A percentile compares a stretch with the other conserved stretches of the same genome.
Evolutionary conservation across 2,888 invertebrate species (phyloP).

Genomic region (Andricus quercusramuli): DNA sequence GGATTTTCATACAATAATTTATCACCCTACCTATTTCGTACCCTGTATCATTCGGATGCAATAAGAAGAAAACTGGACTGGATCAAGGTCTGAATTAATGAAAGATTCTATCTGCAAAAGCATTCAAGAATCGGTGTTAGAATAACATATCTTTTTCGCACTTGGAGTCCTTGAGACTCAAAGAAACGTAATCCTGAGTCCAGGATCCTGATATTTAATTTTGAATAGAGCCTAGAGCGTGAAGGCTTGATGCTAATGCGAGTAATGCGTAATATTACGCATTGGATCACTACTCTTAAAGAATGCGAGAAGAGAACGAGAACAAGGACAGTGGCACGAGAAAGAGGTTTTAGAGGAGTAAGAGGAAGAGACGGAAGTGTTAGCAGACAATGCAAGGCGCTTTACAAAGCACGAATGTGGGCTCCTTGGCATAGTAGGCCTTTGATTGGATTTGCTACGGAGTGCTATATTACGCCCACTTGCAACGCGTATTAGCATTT

Average conservation of each 20-base stretch:
- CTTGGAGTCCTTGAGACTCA: slow-evolving; percentile 14
- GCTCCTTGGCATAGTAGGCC: slow-evolving; percentile 58
- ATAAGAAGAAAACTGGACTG: slow-evolving; percentile 31
- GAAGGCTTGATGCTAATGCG: slow-evolving; percentile 13
- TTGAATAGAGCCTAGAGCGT: slow-evolving; percentile 27
- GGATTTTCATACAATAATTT: slow-evolving; percentile 7
- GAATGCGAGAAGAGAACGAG: slow-evolving; percentile 37
- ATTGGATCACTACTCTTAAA: slow-evolving; percentile 26
- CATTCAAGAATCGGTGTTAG: slow-evolving; percentile 18
- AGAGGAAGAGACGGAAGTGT: slow-evolving; percentile 28
- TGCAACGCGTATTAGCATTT: slow-evolving; percentile 66
- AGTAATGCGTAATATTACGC: slow-evolving; percentile 20
- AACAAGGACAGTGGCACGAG: slow-evolving; percentile 20
- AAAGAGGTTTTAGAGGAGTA: slow-evolving; percentile 9
- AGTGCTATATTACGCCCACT: slow-evolving; percentile 67
- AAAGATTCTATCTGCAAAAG: slow-evolving; percentile 30
- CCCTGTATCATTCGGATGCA: slow-evolving; percentile 22
- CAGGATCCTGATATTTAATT: slow-evolving; percentile 37
- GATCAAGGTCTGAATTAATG: slow-evolving; percentile 36
- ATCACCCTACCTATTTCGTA: not conserved
- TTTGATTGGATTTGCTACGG: slow-evolving; percentile 76
- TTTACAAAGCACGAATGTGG: slow-evolving; percentile 34
- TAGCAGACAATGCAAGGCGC: slow-evolving; percentile 30
- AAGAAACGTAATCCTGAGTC: slow-evolving; percentile 13
- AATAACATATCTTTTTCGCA: slow-evolving; percentile 35